Evolutionary conservation across 2,113 vertebrate species (phyloP).

Genomic region (Pelodiscus sinensis): DNA sequence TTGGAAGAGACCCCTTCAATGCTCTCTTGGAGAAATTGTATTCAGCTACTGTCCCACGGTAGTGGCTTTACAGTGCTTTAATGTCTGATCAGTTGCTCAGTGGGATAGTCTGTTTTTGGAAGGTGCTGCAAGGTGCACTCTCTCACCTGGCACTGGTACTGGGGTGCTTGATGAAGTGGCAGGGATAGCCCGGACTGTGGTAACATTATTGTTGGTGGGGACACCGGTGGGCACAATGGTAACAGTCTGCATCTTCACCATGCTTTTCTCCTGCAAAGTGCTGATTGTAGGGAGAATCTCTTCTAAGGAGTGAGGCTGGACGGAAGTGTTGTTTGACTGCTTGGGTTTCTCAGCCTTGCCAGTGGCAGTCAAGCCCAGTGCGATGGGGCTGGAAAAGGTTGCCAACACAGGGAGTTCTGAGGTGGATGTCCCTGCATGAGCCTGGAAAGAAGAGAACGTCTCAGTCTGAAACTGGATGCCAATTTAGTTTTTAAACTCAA

Average conservation of each 20-base stretch:
- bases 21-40: rapidly evolving
- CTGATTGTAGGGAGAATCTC: slow-evolving; percentile 3
- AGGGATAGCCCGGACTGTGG: neutral
- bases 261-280: slow-evolving; percentile 7
- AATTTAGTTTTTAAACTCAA: neutral
- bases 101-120: neutral
- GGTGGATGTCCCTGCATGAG: slow-evolving; percentile 16
- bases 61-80: neutral
- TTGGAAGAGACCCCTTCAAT: rapidly evolving
- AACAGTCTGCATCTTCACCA: neutral
- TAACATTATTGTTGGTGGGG: slow-evolving; percentile 37
- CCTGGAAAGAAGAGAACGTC: slow-evolving; percentile 58
- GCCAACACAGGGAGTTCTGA: slow-evolving; percentile 12
- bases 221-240: slow-evolving; percentile 42
- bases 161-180: slow-evolving; percentile 61
- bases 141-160: slow-evolving; percentile 74
- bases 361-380: slow-evolving; percentile 55
- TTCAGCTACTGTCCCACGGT: neutral
- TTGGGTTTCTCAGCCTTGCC: slow-evolving; percentile 66
- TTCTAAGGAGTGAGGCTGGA: slow-evolving; percentile 35
- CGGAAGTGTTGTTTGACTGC: slow-evolving; percentile 29
- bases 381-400: slow-evolving; percentile 44
- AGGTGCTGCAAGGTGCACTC: neutral
- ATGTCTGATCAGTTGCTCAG: neutral
- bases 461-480: neutral